Evolutionary conservation across 2,888 invertebrate genomes (phyloP), one percentile per base, ranked within the genome.

Genomic region (Xiphydria camelus): DNA sequence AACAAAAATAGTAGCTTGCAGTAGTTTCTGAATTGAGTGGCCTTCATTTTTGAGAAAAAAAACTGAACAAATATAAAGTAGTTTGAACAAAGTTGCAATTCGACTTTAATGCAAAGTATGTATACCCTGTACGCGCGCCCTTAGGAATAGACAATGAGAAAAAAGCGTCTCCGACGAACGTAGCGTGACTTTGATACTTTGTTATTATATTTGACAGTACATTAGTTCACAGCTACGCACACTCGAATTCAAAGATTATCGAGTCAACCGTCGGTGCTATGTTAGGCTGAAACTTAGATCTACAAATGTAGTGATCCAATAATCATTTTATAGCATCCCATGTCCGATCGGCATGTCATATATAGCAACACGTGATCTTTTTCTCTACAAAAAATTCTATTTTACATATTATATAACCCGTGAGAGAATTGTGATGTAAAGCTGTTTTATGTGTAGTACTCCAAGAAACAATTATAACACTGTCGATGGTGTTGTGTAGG

Each of bases 191-290:
- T 3, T 25, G 23, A 20, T 6, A 26, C 21, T 42, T 37, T 20
- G 10, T 42, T 20, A 26, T 10, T 17, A 20, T 12, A 25, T 25
- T 37, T 5, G 15, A 7, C 2, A 26, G 22, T 29, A 29, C 5
- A 29, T 29, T 29, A 29, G 9, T 29, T 29, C 32, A 31, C 23
- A 44, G 32, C 39, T 38, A 32, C 26, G 19, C 34, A 20, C 18
- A 38, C 21, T 39, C 41, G 22, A 44, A 55, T 58, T 56, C 52
- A 49, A 55, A 55, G 36, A 55, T 55, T 61, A 59, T 55, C 55
- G 57, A 55, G 60, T 55, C 67, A 60, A 68, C 67, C 64, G 56
- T 61, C 66, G 59, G 67, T 69, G 66, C 64, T 65, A 65, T 64
- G 66, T 56, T 51, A 62, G 57, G 47, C 45, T 45, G 47, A 53